These are phyloP conservation scores for Pelusios castaneus DNA, from an alignment of 2,113 vertebrate species.

Conservation along the genomic window DNA sequence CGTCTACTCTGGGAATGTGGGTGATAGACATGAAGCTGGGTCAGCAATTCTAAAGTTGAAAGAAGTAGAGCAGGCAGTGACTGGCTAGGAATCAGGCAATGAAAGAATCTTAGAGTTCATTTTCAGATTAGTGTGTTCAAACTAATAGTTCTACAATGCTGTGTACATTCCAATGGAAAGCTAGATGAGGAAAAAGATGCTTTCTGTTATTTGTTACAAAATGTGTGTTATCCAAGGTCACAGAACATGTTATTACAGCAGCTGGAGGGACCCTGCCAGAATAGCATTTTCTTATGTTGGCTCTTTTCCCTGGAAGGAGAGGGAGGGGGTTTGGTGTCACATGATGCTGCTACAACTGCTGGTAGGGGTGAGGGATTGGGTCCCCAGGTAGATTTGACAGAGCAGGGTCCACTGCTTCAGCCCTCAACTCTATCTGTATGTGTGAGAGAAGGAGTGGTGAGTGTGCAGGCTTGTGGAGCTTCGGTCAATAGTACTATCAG, in stretches of 20 bases:
- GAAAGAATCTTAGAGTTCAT: neutral
- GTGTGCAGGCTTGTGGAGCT: too few relatives aligned
- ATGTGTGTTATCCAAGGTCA: neutral
- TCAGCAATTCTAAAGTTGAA: neutral
- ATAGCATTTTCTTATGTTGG: too few relatives aligned
- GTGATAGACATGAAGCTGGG: neutral
- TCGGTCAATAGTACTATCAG: too few relatives aligned
- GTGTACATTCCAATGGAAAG: neutral
- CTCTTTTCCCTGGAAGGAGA: too few relatives aligned
- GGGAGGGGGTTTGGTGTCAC: too few relatives aligned
- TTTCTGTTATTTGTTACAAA: neutral
- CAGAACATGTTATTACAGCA: neutral
- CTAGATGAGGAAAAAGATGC: neutral
- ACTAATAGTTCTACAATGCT: neutral
- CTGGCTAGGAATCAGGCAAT: neutral
- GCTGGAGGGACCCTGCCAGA: too few relatives aligned
- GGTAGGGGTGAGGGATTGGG: too few relatives aligned
- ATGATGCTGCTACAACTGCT: too few relatives aligned
- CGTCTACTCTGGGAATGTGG: neutral
- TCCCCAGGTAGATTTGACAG: too few relatives aligned
- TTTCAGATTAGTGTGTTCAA: neutral
- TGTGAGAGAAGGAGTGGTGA: too few relatives aligned
- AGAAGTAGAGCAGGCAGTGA: neutral
- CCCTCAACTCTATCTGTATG: too few relatives aligned
- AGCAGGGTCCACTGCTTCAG: too few relatives aligned